Conservation (phyloP, 2,113 vertebrate species). For the Cryptotis parvus region DNA sequence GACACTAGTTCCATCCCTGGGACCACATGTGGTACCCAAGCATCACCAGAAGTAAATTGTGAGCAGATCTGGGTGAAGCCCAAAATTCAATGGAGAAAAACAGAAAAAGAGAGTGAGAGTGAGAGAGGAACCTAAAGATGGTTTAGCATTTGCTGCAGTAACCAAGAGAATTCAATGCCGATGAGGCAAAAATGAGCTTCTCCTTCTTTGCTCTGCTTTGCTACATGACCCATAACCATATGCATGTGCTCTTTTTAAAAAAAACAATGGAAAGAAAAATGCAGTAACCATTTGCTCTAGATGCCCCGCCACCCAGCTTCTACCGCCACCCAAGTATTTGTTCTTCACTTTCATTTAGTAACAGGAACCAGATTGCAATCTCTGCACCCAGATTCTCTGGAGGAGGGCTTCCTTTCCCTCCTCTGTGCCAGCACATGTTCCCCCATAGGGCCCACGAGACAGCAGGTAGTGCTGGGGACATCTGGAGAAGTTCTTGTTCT, state of each 20-base stretch:
- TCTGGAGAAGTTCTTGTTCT: background rate
- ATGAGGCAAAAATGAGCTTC: background rate
- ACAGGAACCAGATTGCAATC: background rate
- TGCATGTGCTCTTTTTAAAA: background rate
- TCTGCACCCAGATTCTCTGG: background rate
- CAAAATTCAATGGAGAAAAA: too few relatives aligned
- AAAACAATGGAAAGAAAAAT: background rate
- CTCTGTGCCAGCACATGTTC: background rate
- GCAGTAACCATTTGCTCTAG: background rate
- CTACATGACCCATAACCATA: background rate
- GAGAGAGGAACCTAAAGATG: too few relatives aligned
- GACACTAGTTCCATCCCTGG: too few relatives aligned
- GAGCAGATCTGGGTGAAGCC: too few relatives aligned
- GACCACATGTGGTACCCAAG: too few relatives aligned
- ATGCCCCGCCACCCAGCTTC: too few relatives aligned
- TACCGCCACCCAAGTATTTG: background rate
- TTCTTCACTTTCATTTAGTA: background rate
- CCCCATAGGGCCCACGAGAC: accelerated
- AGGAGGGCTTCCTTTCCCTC: background rate
- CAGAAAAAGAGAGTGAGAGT: too few relatives aligned
- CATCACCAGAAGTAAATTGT: too few relatives aligned
- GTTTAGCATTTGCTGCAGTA: background rate
- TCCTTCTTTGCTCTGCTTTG: background rate
- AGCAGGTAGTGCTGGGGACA: accelerated
- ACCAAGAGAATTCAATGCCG: background rate